These are phyloP conservation scores for Corythornis leucogaster DNA, from an alignment of 2,797 vertebrate genomes.

Conservation along the genomic window DNA sequence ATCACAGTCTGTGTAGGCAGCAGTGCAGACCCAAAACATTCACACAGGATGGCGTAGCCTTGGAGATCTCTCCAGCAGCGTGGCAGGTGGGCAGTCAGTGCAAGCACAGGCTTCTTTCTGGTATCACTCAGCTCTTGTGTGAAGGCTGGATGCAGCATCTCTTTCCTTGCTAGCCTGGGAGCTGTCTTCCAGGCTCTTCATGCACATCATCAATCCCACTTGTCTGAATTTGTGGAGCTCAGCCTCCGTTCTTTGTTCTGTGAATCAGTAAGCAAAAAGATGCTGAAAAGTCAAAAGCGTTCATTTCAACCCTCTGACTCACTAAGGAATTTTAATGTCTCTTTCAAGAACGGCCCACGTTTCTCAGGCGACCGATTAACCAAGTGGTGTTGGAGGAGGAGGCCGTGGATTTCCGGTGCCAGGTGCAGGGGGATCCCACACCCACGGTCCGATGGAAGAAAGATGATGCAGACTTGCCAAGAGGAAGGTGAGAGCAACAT, in stretches of 20 bases:
- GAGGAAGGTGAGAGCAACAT: constrained; percentile 88
- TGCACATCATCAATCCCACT: constrained; percentile 14
- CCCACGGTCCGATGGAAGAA: constrained; percentile 97
- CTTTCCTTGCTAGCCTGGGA: not conserved
- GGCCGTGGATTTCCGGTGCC: constrained; percentile 94
- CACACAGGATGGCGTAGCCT: accelerated
- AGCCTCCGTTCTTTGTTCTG: not conserved
- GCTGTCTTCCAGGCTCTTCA: not conserved
- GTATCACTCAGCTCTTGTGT: not conserved
- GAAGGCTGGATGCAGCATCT: not conserved
- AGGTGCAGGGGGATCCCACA: constrained; percentile 95
- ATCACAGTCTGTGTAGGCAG: accelerated
- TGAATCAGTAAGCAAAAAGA: not conserved
- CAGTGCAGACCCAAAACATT: accelerated
- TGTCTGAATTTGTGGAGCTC: constrained; percentile 31
- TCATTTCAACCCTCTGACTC: not conserved
- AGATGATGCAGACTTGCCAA: constrained; percentile 92
- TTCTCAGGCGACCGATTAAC: constrained; percentile 95
- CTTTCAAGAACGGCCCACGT: constrained; percentile 92
- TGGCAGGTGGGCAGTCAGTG: not conserved
- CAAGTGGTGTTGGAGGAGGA: constrained; percentile 97
- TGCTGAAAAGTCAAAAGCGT: constrained; percentile 28
- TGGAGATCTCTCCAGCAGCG: accelerated
- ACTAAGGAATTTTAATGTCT: constrained; percentile 42
- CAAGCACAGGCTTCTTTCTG: not conserved